A percentile compares a stretch with the other conserved stretches of the same genome.
phyloP scores from a whole-genome alignment of 2,797 vertebrate species.

The Pseudochromis fuscus region DNA sequence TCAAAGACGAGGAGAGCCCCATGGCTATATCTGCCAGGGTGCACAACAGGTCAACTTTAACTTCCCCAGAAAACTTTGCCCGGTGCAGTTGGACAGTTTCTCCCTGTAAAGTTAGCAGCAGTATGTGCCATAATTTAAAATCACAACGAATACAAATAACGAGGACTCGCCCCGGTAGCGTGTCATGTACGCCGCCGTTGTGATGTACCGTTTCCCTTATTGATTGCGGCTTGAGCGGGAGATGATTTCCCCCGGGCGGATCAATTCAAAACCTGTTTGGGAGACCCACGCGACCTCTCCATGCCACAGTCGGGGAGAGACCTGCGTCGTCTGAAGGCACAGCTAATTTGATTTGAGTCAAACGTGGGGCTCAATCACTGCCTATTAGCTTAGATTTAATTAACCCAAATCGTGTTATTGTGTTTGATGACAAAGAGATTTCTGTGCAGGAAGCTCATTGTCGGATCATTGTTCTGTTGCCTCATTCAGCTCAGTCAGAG shows the following conservation, averaged over 20 bases:
- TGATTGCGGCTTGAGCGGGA: constrained; percentile 48
- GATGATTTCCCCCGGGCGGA: constrained; percentile 59
- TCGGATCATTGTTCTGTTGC: constrained; percentile 83
- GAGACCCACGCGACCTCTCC: constrained; percentile 61
- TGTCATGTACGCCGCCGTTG: background rate
- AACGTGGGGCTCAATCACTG: constrained; percentile 82
- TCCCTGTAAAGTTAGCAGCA: constrained; percentile 33
- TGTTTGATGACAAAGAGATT: constrained; percentile 85
- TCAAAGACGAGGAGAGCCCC: constrained; percentile 73
- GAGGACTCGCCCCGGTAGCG: background rate
- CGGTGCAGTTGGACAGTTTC: constrained; percentile 30
- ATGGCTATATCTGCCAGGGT: constrained; percentile 76
- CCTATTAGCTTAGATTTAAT: constrained; percentile 86
- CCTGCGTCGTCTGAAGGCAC: constrained; percentile 71
- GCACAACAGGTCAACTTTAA: constrained; percentile 68
- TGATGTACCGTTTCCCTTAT: constrained; percentile 36
- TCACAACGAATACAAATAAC: background rate
- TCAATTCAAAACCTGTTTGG: constrained; percentile 78
- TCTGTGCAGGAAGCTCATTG: constrained; percentile 81
- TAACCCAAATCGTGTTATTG: constrained; percentile 86
- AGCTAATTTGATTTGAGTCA: constrained; percentile 83
- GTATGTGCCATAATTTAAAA: background rate
- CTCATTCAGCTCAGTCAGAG: constrained; percentile 80
- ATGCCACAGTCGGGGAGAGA: constrained; percentile 54
- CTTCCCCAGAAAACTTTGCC: constrained; percentile 64